phyloP scores from a whole-genome alignment of 2,797 vertebrate genomes.

The Scomberomorus guttatus region DNA sequence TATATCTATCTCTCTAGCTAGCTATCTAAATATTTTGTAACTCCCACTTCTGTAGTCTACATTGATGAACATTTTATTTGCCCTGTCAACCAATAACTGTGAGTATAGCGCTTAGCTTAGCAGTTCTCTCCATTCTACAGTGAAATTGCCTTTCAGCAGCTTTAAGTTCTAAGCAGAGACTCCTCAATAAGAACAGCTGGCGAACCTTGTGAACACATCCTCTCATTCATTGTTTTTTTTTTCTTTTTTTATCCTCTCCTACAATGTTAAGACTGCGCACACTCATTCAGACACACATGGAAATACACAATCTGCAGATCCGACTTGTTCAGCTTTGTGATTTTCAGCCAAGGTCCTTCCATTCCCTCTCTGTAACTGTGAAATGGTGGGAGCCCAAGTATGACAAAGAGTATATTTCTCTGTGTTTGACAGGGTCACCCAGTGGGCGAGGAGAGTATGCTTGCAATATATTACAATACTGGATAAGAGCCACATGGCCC shows the following conservation, averaged over 20 bases:
- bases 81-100: not conserved
- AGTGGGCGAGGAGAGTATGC: slow-evolving; percentile 77
- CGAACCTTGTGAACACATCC: not conserved
- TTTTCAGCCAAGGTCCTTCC: slow-evolving; percentile 65
- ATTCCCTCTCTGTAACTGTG: slow-evolving; percentile 50
- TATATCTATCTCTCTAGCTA: not conserved
- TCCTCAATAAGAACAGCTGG: not conserved
- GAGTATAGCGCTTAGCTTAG: slow-evolving; percentile 1
- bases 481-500: slow-evolving; percentile 77
- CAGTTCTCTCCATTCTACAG: not conserved
- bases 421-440: slow-evolving; percentile 82
- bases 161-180: slow-evolving; percentile 11
- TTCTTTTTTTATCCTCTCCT: not conserved
- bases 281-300: slow-evolving; percentile 17
- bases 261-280: slow-evolving; percentile 10
- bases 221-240: slow-evolving; percentile 29
- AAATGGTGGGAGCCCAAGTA: slow-evolving; percentile 57
- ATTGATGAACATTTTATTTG: slow-evolving; percentile 16
- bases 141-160: not conserved
- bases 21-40: not conserved
- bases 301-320: slow-evolving; percentile 36
- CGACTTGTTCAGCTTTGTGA: slow-evolving; percentile 50
- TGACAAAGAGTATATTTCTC: slow-evolving; percentile 77
- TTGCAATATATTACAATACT: slow-evolving; percentile 81
- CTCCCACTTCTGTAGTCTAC: not conserved